Evolutionary conservation across 2,888 invertebrate species (phyloP).

Genomic region (Theodoxus fluviatilis): DNA sequence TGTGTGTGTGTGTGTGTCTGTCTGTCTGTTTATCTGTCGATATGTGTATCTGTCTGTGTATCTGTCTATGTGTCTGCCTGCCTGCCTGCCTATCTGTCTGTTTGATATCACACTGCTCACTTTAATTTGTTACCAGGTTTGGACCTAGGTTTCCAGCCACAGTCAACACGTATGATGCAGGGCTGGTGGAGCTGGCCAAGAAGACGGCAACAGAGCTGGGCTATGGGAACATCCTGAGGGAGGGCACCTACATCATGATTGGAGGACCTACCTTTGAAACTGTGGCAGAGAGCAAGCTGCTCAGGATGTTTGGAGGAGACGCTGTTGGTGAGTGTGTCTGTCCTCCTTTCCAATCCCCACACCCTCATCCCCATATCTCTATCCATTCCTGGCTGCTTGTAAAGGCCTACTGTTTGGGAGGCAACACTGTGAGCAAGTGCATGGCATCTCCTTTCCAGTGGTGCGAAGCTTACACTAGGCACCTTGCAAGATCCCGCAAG

Average conservation of each 20-base stretch:
- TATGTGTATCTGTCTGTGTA: constrained; percentile 7
- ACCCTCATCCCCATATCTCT: too few species aligned
- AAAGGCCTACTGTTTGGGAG: too few species aligned
- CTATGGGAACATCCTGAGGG: constrained; percentile 75
- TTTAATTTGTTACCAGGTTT: constrained; percentile 71
- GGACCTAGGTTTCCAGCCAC: constrained; percentile 93
- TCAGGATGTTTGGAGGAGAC: constrained; percentile 74
- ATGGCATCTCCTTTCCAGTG: too few species aligned
- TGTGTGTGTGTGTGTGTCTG: constrained; percentile 15
- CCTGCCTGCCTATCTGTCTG: background rate
- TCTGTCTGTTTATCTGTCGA: constrained; percentile 8
- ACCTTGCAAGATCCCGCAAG: too few species aligned
- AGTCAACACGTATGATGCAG: constrained; percentile 83
- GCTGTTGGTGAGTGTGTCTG: constrained; percentile 66
- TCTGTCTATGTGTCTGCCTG: background rate
- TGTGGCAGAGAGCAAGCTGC: constrained; percentile 87
- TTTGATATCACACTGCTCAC: too few species aligned
- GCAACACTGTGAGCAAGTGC: too few species aligned
- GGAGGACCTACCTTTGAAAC: constrained; percentile 95
- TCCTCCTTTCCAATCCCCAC: too few species aligned
- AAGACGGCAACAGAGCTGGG: constrained; percentile 77
- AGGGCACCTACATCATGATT: constrained; percentile 94
- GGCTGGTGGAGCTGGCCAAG: constrained; percentile 76
- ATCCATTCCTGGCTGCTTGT: too few species aligned
- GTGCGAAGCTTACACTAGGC: too few species aligned